Evolutionary conservation across 2,888 invertebrate species (phyloP), one percentile per base, ranked within the genome.

Genomic region (Phaedon cochleariae): DNA sequence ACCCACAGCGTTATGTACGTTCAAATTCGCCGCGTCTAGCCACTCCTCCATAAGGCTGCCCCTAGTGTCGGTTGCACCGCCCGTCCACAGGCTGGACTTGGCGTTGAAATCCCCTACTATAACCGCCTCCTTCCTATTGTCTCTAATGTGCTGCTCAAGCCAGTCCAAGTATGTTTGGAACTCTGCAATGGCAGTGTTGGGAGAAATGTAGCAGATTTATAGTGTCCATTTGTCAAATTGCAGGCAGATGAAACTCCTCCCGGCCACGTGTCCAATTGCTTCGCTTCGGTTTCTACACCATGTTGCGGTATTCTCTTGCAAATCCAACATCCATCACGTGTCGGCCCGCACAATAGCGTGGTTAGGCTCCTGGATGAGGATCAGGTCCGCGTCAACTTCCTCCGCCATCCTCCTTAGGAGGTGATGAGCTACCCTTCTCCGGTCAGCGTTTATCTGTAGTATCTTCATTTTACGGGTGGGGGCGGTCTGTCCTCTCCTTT

Each of bases 51-150:
- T 18, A 29, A 48, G 37, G 15, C 37, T 26, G 0, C 60, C 60
- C 17, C 58, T 51, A 12, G 10, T 21, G 21, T 65, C 62, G 9
- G 10, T 18, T 4, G 7, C 10, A 18, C 26, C 22, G 15, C 61
- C 51, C 10, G 62, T 61, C 65, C 62, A 65, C 5, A 45, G 52
- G 2, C 53, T 59, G 26, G 65, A 57, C 37, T 65, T 62, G 0
- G 57, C 61, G 41, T 65, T 58, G 4, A 65, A 46, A n/a, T n/a
- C n/a, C n/a, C n/a, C n/a, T n/a, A n/a, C n/a, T n/a, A n/a, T n/a
- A n/a, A n/a, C n/a, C n/a, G n/a, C n/a, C n/a, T n/a, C n/a, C n/a
- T n/a, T n/a, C n/a, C n/a, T n/a, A n/a, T n/a, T n/a, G 17, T 65
- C 65, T 2, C 65, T 26, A n/a, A n/a, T 22, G 2, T 51, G 21